Percentiles rank a stretch among this genome's conserved stretches.
These are phyloP conservation scores for Dromococcyx pavoninus DNA, from an alignment of 2,797 vertebrate genomes.

Conservation along the genomic window DNA sequence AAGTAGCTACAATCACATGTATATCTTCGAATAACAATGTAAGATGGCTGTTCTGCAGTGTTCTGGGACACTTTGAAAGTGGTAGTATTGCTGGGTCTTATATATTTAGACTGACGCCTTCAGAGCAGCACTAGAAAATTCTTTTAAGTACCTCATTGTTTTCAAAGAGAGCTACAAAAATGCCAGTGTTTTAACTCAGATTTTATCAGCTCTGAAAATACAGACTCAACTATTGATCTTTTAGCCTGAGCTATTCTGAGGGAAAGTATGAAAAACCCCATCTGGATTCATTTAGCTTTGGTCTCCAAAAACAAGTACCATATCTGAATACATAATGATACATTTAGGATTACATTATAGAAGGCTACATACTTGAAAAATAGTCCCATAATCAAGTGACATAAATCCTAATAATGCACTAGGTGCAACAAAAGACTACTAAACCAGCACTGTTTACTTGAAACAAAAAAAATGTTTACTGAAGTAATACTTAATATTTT, in stretches of 20 bases:
- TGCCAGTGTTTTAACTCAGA: constrained; percentile 21
- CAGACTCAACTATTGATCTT: constrained; percentile 39
- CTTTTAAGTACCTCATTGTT: constrained; percentile 20
- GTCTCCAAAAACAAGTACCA: constrained; percentile 14
- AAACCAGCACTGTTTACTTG: background rate
- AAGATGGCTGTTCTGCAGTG: background rate
- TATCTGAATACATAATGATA: constrained; percentile 17
- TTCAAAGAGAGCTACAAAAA: constrained; percentile 29
- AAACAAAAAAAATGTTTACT: background rate
- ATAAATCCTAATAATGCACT: background rate
- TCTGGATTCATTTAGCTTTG: constrained; percentile 43
- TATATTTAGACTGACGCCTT: background rate
- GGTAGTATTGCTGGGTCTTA: background rate
- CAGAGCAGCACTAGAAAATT: constrained; percentile 3
- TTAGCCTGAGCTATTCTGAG: background rate
- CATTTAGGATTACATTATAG: background rate
- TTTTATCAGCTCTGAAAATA: constrained; percentile 58
- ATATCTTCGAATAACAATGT: background rate
- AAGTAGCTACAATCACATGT: background rate
- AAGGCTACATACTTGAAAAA: background rate
- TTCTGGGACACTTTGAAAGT: background rate
- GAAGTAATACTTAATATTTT: background rate
- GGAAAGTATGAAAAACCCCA: constrained; percentile 12
- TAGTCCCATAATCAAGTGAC: background rate
- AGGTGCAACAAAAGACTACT: background rate